Percentiles rank a stretch among this genome's conserved stretches.
Conservation (phyloP, 2,797 vertebrate genomes). For the Zalophus californianus region DNA sequence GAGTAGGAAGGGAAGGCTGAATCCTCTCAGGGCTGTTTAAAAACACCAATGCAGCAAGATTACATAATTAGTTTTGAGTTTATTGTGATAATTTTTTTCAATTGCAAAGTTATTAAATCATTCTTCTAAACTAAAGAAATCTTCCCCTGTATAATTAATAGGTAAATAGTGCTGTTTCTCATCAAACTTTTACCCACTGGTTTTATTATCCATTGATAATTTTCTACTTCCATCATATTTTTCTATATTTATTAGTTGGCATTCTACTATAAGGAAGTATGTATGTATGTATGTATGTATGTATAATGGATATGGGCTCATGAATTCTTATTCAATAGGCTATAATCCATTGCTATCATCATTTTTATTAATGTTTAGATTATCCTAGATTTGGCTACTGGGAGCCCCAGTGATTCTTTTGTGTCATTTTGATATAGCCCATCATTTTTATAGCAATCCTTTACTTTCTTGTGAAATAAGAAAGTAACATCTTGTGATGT, state of each 20-base stretch:
- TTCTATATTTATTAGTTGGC: not conserved
- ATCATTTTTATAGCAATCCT: not conserved
- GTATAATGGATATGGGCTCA: not conserved
- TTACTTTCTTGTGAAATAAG: not conserved
- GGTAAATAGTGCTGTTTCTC: constrained; percentile 25
- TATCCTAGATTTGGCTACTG: not conserved
- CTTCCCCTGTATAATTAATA: not conserved
- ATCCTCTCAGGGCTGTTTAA: constrained; percentile 18
- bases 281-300: not conserved
- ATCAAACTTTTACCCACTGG: not conserved
- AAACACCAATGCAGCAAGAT: constrained; percentile 40
- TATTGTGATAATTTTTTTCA: constrained; percentile 48
- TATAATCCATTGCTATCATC: not conserved
- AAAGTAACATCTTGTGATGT: not conserved
- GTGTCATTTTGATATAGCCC: not conserved
- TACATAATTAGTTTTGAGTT: constrained; percentile 30
- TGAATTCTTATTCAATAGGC: not conserved
- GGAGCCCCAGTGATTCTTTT: not conserved
- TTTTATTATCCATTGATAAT: constrained; percentile 21
- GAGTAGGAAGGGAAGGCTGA: not conserved
- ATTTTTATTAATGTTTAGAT: not conserved
- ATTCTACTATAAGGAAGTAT: not conserved
- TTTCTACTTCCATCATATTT: not conserved
- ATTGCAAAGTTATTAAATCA: constrained; percentile 1
- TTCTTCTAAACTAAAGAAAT: constrained; percentile 17